Base-by-base conservation (phyloP, 2,797 vertebrate species). In the Carduelis carduelis region DNA sequence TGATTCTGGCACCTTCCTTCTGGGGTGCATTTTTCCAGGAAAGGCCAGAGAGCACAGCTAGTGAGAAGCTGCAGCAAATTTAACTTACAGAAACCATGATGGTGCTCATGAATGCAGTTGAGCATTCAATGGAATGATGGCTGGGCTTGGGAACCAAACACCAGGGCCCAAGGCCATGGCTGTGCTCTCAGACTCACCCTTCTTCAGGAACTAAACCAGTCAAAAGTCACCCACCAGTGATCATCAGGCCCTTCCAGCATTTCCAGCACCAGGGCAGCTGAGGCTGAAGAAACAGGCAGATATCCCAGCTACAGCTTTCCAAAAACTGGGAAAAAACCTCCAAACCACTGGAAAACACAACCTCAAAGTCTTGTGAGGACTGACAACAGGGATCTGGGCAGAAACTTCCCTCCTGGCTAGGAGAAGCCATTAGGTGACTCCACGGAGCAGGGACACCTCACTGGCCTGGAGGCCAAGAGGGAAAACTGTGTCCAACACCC, bases 1-100 rank as follows among this genome's bases (percentile, higher is more conserved):
- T 11, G 34, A 89, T 30, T 76, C 44, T 3, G 8, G 19, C 50
- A 55, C 12, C 32, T 61, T 50, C 24, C 34, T 90, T 59, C 60
- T 41, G 53, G 35, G 83, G 35, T 28, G 30, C 4, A 0, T 60
- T 59, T 72, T 87, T 30, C 43, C 43, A 61, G 49, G 23, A 74
- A 4, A 47, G 16, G 35, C 52, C 37, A 46, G 76, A n/a, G 75
- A 56, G 21, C 1, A 30, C 27, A 90, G 52, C 66, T 12, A 13
- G 57, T 12, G 37, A n/a, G 22, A 69, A 32, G 14, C 30, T 32
- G 44, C 49, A 68, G 69, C 9, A 47, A 68, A 84, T 75, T 17
- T 27, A 59, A 60, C 32, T 14, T 11, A 9, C 0, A 44, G 55
- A 47, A 81, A 90, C 39, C 23, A 27, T 0, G 2, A 8, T 12